These are phyloP conservation scores for Netelia fuscicornis DNA, from an alignment of 2,888 invertebrate genomes.

Conservation along the genomic window DNA sequence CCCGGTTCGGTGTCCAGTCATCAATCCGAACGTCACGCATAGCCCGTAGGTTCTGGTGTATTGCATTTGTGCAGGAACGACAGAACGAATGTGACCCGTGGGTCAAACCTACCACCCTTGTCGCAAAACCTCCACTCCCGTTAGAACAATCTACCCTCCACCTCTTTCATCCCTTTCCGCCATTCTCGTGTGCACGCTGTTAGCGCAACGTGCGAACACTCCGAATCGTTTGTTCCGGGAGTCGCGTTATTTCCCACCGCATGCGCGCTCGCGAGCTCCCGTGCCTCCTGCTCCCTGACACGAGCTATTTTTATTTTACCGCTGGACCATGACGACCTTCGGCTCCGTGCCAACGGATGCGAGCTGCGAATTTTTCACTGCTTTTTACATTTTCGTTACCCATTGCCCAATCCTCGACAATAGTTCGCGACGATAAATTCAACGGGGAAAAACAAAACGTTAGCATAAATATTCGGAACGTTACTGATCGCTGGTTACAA, in stretches of 20 bases:
- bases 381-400: conserved; percentile 45
- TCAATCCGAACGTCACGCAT: conserved; percentile 42
- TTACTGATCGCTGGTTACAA: conserved; percentile 10
- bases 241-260: conserved; percentile 50
- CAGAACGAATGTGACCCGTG: too few relatives aligned
- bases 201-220: conserved; percentile 52
- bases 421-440: conserved; percentile 36
- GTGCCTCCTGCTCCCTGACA: conserved; percentile 37
- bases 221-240: conserved; percentile 51
- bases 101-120: too few relatives aligned
- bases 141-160: conserved; percentile 39
- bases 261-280: conserved; percentile 19
- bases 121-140: background rate
- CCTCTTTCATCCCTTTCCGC: background rate
- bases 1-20: conserved; percentile 8
- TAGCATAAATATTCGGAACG: background rate
- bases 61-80: background rate
- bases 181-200: conserved; percentile 23
- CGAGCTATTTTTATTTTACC: conserved; percentile 64
- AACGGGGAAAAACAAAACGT: conserved; percentile 12
- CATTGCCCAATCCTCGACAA: conserved; percentile 6
- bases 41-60: conserved; percentile 26
- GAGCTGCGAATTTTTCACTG: conserved; percentile 51
- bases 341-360: conserved; percentile 57
- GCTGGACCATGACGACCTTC: conserved; percentile 61